These are phyloP conservation scores for Dicroscelio sp. DNA, from an alignment of 2,888 invertebrate genomes.

Conservation along the genomic window DNA sequence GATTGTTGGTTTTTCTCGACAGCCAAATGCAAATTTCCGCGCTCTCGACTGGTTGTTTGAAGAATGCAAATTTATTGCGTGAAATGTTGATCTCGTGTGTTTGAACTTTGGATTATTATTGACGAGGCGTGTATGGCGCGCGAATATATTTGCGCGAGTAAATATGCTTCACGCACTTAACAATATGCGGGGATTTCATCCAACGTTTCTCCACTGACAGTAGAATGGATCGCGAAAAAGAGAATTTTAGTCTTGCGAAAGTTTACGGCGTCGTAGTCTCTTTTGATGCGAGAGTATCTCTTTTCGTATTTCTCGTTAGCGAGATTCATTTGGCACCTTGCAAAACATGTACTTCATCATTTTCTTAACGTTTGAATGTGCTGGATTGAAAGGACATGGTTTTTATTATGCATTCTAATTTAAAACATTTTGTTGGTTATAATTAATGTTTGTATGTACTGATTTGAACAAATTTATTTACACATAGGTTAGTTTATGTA, in stretches of 20 bases:
- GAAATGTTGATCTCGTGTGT: slow-evolving; percentile 46
- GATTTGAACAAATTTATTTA: too few relatives aligned
- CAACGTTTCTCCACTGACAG: slow-evolving; percentile 47
- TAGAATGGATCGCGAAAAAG: slow-evolving; percentile 57
- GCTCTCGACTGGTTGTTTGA: background rate
- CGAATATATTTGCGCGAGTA: slow-evolving; percentile 36
- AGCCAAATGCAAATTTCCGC: background rate
- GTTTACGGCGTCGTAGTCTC: slow-evolving; percentile 22
- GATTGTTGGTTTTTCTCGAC: background rate
- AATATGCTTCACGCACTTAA: slow-evolving; percentile 53
- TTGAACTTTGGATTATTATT: slow-evolving; percentile 59
- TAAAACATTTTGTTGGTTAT: too few relatives aligned
- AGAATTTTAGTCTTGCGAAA: slow-evolving; percentile 60
- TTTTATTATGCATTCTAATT: too few relatives aligned
- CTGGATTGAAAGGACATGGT: too few relatives aligned
- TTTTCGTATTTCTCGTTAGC: too few relatives aligned
- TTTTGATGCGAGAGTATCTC: too few relatives aligned
- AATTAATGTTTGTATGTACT: too few relatives aligned
- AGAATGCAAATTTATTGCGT: slow-evolving; percentile 22
- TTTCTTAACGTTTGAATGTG: too few relatives aligned
- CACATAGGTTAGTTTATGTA: too few relatives aligned
- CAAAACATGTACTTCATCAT: too few relatives aligned
- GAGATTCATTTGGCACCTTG: too few relatives aligned
- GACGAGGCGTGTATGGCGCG: slow-evolving; percentile 32
- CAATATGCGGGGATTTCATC: slow-evolving; percentile 38